Base-by-base conservation (phyloP, 2,888 invertebrate genomes). In the Vesta saturnalis region DNA sequence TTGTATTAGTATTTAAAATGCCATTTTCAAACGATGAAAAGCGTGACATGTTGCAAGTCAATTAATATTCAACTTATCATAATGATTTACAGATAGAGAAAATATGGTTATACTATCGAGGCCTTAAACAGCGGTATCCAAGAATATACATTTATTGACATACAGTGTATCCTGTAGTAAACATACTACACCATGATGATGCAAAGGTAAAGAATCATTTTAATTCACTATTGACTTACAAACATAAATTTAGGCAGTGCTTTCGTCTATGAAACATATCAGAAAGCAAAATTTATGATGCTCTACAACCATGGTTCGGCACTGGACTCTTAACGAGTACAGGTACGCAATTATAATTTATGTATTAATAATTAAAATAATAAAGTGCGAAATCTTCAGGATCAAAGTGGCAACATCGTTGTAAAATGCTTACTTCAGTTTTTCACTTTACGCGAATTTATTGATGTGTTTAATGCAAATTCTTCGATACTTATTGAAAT, bases 351-450 rank as follows among this genome's bases (percentile, higher is more conserved):
- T n/a, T n/a, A n/a, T n/a, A n/a, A n/a, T n/a, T n/a, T n/a, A n/a
- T n/a, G n/a, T 8, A 16, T 15, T 16, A 49, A n/a, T 47, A 21
- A 21, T 49, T 47, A 47, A n/a, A n/a, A n/a, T n/a, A n/a, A n/a
- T n/a, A n/a, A n/a, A n/a, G n/a, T n/a, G n/a, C n/a, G n/a, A n/a
- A n/a, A 23, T 21, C 70, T 49, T n/a, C 2, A 87, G 85, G 82
- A 1, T 43, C 22, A 1, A 85, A 85, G 64, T 85, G 85, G 85
- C 82, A 81, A 14, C 49, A 47, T 0, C 76, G 85, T 49, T 72
- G 85, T 15, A 84, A 81, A 74, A 81, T 84, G 60, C 69, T 85
- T 12, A 84, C 84, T 0, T 81, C 84, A 0, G 81, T 84, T 0
- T 85, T 85, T 69, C 60, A 77, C 84, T 55, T 70, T 85, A 1